Evolutionary conservation across 2,113 vertebrate species (phyloP), one percentile per base, ranked within the genome.

Genomic region (Galemys pyrenaicus): DNA sequence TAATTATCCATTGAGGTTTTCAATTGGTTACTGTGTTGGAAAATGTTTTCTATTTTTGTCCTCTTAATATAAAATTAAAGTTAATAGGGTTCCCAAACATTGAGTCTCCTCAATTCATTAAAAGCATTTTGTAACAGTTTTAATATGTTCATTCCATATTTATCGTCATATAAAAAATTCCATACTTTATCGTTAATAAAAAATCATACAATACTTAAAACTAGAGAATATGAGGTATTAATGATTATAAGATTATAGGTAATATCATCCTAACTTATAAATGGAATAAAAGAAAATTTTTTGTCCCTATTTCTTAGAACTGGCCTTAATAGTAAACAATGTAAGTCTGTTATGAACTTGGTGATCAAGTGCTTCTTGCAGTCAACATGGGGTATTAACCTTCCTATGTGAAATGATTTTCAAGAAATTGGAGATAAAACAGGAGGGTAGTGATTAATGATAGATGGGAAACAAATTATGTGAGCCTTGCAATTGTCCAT

Each of bases 11-110:
- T 49, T 85, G 54, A 88, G 28, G 35, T 71, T 92, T 92, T 80
- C 78, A 88, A 39, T 68, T 78, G 41, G 19, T 71, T 91, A 51
- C 32, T 20, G 13, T 80, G 58, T 95, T 89, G 51, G 12, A 91
- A 74, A 91, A 35, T 87, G 2, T 82, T 91, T 96, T 79, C 32
- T 82, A 2, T 49, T 86, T 91, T 95, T 68, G 39, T 94, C 10
- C 54, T 93, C 22, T 83, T 88, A 15, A 68, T 28, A 44, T 86
- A 70, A 96, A 89, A 82, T 54, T 64, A 83, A 86, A 68, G 32
- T 74, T 78, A 82, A 49, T 35, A 70, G 7, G 8, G 1, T 9
- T 85, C 46, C 51, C 32, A 91, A 93, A 91, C 30, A 71, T 9
- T 44, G 35, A 78, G 26, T 87, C 3, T 87, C 41, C 78, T 68